Evolutionary conservation across 2,113 vertebrate species (phyloP).

Genomic region (Aptenodytes forsteri): DNA sequence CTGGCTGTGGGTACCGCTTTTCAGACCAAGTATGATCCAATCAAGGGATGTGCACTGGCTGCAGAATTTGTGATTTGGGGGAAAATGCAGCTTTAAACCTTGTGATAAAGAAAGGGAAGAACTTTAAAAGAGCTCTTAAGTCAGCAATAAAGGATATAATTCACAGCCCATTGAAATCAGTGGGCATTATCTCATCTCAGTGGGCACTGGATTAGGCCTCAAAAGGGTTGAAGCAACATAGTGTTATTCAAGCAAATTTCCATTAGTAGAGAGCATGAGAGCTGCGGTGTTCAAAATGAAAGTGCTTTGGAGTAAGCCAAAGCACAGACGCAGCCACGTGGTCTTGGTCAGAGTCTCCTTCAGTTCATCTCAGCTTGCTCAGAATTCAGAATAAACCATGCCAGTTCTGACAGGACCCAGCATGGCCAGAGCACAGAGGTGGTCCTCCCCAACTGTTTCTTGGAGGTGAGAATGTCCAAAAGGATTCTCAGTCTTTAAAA

Average conservation of each 20-base stretch:
- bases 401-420: background rate
- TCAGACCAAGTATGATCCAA: background rate
- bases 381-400: background rate
- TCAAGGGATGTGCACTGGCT: background rate
- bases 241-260: constrained; percentile 29
- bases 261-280: background rate
- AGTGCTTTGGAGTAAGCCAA: background rate
- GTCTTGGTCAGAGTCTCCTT: background rate
- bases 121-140: constrained; percentile 3
- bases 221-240: constrained; percentile 10
- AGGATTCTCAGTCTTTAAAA: background rate
- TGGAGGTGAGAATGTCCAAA: background rate
- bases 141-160: constrained; percentile 15
- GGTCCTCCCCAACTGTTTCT: background rate
- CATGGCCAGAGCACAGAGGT: background rate
- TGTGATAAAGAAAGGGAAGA: background rate
- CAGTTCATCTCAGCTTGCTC: background rate
- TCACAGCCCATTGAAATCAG: constrained; percentile 32
- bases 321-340: background rate
- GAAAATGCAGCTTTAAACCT: background rate
- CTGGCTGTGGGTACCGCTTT: background rate
- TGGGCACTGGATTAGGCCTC: constrained; percentile 35
- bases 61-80: background rate
- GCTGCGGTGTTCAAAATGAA: background rate
- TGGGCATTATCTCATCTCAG: constrained; percentile 48